Evolutionary conservation across 2,888 invertebrate species (phyloP).

Genomic region (Lydus trimaculatus): DNA sequence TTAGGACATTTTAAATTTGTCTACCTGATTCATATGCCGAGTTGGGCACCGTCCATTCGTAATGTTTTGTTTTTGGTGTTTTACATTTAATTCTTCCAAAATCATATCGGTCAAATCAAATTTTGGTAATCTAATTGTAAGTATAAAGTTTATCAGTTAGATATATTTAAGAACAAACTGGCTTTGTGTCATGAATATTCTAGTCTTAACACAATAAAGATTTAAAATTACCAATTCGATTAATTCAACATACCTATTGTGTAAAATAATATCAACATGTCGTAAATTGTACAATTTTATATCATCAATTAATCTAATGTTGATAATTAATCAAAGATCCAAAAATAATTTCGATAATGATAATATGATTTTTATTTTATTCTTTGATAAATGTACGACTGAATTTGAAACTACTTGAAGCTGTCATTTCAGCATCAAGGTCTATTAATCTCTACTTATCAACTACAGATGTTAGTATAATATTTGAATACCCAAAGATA

Average conservation of each 20-base stretch:
- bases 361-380: background rate
- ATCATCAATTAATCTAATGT: slow-evolving; percentile 12
- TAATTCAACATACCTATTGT: slow-evolving; percentile 24
- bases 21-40: no score
- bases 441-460: background rate
- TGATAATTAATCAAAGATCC: background rate
- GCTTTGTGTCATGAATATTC: background rate
- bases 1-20: no score
- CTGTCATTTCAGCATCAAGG: background rate
- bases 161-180: background rate
- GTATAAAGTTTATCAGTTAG: background rate
- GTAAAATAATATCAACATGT: slow-evolving; percentile 30
- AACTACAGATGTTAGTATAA: slow-evolving; percentile 4
- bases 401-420: slow-evolving; percentile 3
- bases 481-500: background rate
- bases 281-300: slow-evolving; percentile 23
- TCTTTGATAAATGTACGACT: background rate
- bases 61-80: no score
- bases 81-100: no score
- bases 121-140: no score
- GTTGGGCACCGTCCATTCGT: no score
- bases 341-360: background rate
- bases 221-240: slow-evolving; percentile 27
- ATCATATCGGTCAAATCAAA: no score
- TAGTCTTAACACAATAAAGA: slow-evolving; percentile 29